Evolutionary conservation across 2,113 vertebrate genomes (phyloP).

Genomic region (Larimichthys crocea): DNA sequence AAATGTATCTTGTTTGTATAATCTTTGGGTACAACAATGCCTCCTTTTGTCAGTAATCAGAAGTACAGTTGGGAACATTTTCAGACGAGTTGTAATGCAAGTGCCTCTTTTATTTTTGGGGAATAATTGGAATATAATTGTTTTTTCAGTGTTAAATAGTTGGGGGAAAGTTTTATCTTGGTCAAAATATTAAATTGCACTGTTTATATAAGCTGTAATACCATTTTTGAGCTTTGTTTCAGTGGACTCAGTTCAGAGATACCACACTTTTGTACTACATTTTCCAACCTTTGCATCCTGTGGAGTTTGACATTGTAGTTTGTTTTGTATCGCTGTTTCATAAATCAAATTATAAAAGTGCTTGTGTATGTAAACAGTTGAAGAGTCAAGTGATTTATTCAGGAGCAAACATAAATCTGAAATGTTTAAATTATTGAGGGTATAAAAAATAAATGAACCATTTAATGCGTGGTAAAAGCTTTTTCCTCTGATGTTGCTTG

Average conservation of each 20-base stretch:
- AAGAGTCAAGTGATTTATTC: slow-evolving; percentile 33
- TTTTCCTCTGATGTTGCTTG: neutral
- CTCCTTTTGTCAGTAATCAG: slow-evolving; percentile 6
- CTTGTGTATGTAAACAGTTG: slow-evolving; percentile 30
- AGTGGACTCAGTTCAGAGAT: neutral
- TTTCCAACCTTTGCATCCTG: neutral
- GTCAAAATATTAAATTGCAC: neutral
- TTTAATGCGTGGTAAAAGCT: neutral
- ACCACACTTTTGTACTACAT: slow-evolving; percentile 36
- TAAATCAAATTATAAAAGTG: slow-evolving; percentile 43
- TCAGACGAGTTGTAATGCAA: slow-evolving; percentile 41
- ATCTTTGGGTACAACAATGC: neutral
- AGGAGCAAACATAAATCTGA: slow-evolving; percentile 6
- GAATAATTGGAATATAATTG: slow-evolving; percentile 7
- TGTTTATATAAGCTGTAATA: slow-evolving; percentile 4
- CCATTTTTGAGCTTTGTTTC: slow-evolving; percentile 6
- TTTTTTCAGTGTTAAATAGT: neutral
- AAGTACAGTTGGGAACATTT: slow-evolving; percentile 9
- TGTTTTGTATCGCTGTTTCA: slow-evolving; percentile 42
- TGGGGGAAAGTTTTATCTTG: neutral
- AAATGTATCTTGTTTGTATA: neutral
- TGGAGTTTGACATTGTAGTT: slow-evolving; percentile 7
- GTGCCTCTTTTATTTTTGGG: slow-evolving; percentile 49
- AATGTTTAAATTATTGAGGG: slow-evolving; percentile 16
- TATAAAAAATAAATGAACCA: slow-evolving; percentile 21